Percentiles rank a stretch among this genome's conserved stretches.
phyloP scores from a whole-genome alignment of 2,888 invertebrate genomes.

The Barypeithes pellucidus region DNA sequence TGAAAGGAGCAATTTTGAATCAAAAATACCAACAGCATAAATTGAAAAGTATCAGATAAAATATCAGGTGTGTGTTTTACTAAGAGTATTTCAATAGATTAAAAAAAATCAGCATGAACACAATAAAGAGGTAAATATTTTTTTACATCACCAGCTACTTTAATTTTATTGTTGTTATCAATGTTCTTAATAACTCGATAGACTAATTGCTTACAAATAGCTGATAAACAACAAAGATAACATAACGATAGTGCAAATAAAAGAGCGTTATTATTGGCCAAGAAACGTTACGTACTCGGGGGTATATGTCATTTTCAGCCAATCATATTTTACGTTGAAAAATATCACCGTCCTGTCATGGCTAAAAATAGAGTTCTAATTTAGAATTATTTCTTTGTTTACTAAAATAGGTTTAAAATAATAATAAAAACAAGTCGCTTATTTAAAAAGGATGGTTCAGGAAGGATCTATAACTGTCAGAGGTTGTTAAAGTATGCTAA shows the following conservation, averaged over 20 bases:
- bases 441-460: not conserved
- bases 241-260: conserved; percentile 6
- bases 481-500: not conserved
- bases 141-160: conserved; percentile 16
- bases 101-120: not conserved
- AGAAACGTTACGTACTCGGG: not conserved
- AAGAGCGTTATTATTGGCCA: not conserved
- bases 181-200: conserved; percentile 16
- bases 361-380: conserved; percentile 22
- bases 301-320: conserved; percentile 21
- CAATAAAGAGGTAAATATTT: conserved; percentile 3
- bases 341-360: conserved; percentile 5
- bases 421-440: not conserved
- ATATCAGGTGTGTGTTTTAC: too few relatives aligned
- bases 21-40: too few relatives aligned
- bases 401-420: conserved; percentile 2
- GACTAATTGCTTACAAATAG: conserved; percentile 21
- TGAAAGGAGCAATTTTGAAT: too few relatives aligned
- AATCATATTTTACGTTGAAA: not conserved
- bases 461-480: not conserved
- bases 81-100: not conserved
- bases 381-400: conserved; percentile 15
- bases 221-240: conserved; percentile 10
- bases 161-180: conserved; percentile 21
- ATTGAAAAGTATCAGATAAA: too few relatives aligned